phyloP scores from a whole-genome alignment of 2,797 vertebrate genomes.

The Trachops cirrhosus region DNA sequence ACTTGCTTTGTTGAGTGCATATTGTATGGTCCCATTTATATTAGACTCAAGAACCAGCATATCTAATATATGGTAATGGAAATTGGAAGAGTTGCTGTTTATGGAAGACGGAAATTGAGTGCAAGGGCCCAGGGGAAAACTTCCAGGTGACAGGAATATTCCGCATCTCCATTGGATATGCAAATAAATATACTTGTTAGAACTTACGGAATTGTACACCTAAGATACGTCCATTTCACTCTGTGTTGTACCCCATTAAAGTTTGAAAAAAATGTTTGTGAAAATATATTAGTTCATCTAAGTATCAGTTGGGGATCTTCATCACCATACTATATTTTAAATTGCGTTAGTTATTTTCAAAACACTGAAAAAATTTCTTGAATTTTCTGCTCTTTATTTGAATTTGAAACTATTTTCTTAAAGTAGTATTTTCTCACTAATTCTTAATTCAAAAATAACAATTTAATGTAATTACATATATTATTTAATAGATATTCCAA shows the following conservation, averaged over 20 bases:
- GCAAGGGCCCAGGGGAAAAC: background rate
- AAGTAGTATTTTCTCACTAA: background rate
- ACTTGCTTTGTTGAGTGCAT: background rate
- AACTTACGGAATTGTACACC: background rate
- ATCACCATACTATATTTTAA: slow-evolving; percentile 6
- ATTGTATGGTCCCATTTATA: background rate
- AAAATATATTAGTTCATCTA: background rate
- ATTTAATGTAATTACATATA: background rate
- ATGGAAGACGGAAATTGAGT: background rate
- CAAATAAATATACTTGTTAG: background rate
- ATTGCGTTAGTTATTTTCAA: slow-evolving; percentile 9
- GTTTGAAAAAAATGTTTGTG: background rate
- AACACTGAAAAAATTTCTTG: background rate
- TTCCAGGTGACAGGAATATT: background rate
- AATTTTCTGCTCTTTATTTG: background rate
- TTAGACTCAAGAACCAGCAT: background rate
- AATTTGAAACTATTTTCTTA: background rate
- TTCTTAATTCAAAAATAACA: background rate
- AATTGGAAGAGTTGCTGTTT: background rate
- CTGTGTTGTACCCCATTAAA: background rate
- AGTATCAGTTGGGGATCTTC: background rate
- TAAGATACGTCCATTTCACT: background rate
- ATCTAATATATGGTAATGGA: background rate
- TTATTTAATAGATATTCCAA: background rate
- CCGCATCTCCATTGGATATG: background rate